Evolutionary conservation across 2,113 vertebrate species (phyloP), one percentile per base, ranked within the genome.

Genomic region (Oncorhynchus gorbuscha): DNA sequence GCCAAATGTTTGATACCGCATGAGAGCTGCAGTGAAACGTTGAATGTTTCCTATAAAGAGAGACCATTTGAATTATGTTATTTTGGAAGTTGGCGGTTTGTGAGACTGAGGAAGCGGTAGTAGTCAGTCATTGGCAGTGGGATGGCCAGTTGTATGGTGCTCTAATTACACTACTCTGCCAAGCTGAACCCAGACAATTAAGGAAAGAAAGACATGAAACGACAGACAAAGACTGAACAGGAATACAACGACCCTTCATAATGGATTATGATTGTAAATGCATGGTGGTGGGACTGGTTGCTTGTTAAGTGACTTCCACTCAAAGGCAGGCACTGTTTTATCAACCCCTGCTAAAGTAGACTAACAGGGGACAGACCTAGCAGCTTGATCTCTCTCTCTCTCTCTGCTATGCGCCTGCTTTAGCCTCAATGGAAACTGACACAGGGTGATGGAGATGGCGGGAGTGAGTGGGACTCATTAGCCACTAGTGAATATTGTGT

Each of bases 161-260:
- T 24, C n/a, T 30, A 39, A 45, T 39, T n/a, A 4, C 6, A 32
- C 51, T n/a, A 4, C 13, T 22, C 58, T 64, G 59, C 8, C 3
- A 64, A 49, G 12, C 72, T 64, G 58, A 62, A 64, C 18, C 28
- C 7, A n/a, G 35, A 51, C 71, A 39, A 73, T 73, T 64, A 64
- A n/a, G 28, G 39, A 64, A 64, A n/a, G 28, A 62, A 64, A 73
- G 1, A 62, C 30, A 73, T 20, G 18, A 70, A 48, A 22, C 22
- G 5, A 2, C 39, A 73, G 70, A 20, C 48, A 55, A 71, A 73
- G 12, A 13, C 20, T 18, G 20, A 20, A 24, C 18, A 70, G 39
- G 8, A 70, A 24, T 48, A n/a, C 68, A n/a, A 22, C 49, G 14
- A 22, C 30, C 39, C 18, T n/a, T 12, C 45, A 12, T n/a, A 73